phyloP scores from a whole-genome alignment of 2,113 vertebrate species.

The Phalacrocorax aristotelis region DNA sequence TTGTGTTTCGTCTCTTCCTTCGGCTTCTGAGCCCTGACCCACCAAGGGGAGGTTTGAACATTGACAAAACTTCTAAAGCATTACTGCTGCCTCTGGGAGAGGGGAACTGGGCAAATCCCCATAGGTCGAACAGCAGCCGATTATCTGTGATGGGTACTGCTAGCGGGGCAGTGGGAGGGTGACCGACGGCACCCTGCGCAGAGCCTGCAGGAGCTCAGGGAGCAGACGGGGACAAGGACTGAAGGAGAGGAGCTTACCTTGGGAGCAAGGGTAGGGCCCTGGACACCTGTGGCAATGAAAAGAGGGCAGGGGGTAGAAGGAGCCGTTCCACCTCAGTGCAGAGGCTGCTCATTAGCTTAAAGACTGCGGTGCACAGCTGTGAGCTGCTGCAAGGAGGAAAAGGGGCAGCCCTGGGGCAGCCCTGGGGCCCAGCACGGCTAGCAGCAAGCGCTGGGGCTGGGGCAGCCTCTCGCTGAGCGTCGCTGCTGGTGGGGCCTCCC shows the following conservation, averaged over 20 bases:
- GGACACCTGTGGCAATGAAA: too few species aligned
- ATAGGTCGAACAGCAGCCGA: fast-evolving
- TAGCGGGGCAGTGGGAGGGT: fast-evolving
- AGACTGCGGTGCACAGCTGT: fast-evolving
- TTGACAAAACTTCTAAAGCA: fast-evolving
- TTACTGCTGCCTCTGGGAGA: not conserved
- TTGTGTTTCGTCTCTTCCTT: fast-evolving
- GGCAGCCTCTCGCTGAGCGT: fast-evolving
- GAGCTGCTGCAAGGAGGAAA: not conserved
- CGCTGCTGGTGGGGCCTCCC: fast-evolving
- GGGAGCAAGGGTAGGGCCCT: too few species aligned
- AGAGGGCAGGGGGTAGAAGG: not conserved
- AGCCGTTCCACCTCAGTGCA: not conserved
- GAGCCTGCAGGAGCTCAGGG: too few species aligned
- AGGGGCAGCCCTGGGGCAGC: too few species aligned
- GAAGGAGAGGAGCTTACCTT: not conserved
- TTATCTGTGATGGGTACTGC: fast-evolving
- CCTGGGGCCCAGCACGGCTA: fast-evolving
- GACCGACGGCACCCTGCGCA: fast-evolving
- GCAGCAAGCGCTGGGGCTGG: fast-evolving
- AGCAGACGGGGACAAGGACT: fast-evolving
- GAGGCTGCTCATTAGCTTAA: fast-evolving
- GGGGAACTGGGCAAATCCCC: not conserved
- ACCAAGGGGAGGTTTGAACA: not conserved
- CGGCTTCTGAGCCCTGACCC: fast-evolving